Evolutionary conservation across 1,140 invertebrate genomes (phyloP), one percentile per base, ranked within the genome.

Genomic region (Dreissena polymorpha): DNA sequence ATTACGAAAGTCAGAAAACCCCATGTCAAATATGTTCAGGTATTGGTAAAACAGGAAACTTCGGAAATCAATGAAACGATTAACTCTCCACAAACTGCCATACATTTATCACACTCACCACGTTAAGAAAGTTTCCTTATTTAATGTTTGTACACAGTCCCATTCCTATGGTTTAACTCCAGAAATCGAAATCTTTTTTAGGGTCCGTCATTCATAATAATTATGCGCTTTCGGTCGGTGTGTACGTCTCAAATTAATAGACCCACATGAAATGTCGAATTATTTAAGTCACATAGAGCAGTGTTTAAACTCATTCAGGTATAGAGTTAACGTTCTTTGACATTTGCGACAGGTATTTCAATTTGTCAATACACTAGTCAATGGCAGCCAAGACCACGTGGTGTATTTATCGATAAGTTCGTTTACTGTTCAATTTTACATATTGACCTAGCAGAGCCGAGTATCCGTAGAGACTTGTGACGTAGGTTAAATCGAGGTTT

Each of bases 301-400:
- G 39, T 39, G 39, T 39, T 39, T 39, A 39, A 39, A 39, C 39
- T 39, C 39, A 39, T 39, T 2, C 39, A 39, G 39, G 39, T 39
- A 39, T 39, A 39, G 73, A 75, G 57, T 75, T 75, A 75, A 64
- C 73, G 60, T 64, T 64, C 73, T 60, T 65, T 60, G 60, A 75
- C 73, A 75, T 39, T 39, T 25, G 63, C 73, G 73, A 75, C 73
- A 75, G 25, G 55, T 60, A 75, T 75, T 75, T 63, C 73, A 75
- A 75, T 75, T 75, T 75, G 73, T 64, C 73, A 75, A 75, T 75
- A 75, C 39, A 75, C 73, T 65, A 60, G 60, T 75, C 57, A 75
- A 75, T 75, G 16, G 73, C 39, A 75, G 55, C 29, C 60, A 75
- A 39, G 63, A 60, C 64, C 73, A 75, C 73, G 73, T 75, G 73